These are phyloP conservation scores for Ptychadena robeensis DNA, from an alignment of 2,797 vertebrate species.

Conservation along the genomic window DNA sequence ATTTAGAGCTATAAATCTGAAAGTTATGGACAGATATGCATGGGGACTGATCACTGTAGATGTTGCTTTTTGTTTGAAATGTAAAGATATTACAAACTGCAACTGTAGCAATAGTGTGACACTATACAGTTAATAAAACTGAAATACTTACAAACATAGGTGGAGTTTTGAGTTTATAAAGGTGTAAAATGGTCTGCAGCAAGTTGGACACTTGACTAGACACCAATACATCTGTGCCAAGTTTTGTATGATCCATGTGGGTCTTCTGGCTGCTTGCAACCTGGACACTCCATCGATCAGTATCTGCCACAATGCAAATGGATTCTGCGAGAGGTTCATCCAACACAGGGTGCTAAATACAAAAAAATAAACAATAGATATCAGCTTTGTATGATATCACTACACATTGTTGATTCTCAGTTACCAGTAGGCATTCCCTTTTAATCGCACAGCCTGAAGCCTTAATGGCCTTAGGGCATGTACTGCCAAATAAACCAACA, in stretches of 20 bases:
- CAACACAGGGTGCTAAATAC: constrained; percentile 82
- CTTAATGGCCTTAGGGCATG: no score
- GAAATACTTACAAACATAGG: constrained; percentile 81
- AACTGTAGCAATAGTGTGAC: not conserved
- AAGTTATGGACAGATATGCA: no score
- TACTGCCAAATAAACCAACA: no score
- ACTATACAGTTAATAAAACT: not conserved
- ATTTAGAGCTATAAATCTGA: no score
- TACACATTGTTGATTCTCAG: no score
- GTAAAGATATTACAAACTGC: no score
- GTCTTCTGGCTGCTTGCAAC: constrained; percentile 85
- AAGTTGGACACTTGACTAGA: constrained; percentile 83
- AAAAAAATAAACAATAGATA: not conserved
- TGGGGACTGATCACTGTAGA: not conserved
- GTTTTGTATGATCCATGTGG: constrained; percentile 73
- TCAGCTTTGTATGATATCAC: not conserved
- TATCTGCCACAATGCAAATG: constrained; percentile 85
- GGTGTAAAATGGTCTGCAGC: constrained; percentile 82
- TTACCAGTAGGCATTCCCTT: no score
- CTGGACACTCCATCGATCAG: constrained; percentile 83
- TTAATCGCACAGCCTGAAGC: no score
- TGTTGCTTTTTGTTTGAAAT: no score
- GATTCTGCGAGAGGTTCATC: constrained; percentile 87
- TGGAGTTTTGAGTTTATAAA: constrained; percentile 81
- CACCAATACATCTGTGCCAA: constrained; percentile 84